Percentiles rank a stretch among this genome's conserved stretches.
Evolutionary conservation across 1,140 invertebrate genomes (phyloP).

Genomic region (Micrasema longulum): DNA sequence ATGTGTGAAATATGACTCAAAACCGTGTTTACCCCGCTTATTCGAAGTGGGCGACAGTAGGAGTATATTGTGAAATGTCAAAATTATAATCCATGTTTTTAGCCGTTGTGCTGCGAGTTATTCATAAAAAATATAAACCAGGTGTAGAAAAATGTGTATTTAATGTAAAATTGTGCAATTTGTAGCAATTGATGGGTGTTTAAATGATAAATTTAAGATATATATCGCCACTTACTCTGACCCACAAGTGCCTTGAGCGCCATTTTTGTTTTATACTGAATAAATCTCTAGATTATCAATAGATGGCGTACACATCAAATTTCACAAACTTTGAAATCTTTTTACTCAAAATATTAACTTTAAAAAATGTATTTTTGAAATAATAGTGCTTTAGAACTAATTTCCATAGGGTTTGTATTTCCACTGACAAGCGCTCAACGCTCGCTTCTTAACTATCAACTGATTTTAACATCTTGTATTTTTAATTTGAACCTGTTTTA

Average conservation of each 20-base stretch:
- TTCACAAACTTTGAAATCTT: too few relatives aligned
- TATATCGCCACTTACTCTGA: conserved; percentile 70
- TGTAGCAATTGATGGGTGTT: not conserved
- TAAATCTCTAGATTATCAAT: conserved; percentile 13
- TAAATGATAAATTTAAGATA: conserved; percentile 10
- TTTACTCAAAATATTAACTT: too few relatives aligned
- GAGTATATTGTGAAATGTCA: conserved; percentile 42
- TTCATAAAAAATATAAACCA: not conserved
- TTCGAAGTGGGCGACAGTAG: conserved; percentile 9
- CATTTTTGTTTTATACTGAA: conserved; percentile 66
- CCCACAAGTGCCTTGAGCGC: conserved; percentile 76
- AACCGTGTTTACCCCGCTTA: conserved; percentile 18
- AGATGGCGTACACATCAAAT: too few relatives aligned
- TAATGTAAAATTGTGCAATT: not conserved
- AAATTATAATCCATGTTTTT: conserved; percentile 10
- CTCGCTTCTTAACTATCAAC: too few relatives aligned
- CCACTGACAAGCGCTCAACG: too few relatives aligned
- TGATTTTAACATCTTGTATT: too few relatives aligned
- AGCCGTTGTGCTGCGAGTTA: not conserved
- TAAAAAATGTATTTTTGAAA: too few relatives aligned
- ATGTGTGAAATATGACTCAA: conserved; percentile 26
- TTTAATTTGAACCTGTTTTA: too few relatives aligned
- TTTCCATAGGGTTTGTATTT: too few relatives aligned
- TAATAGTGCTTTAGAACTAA: too few relatives aligned
- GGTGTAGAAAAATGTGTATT: not conserved